phyloP scores from a whole-genome alignment of 2,888 invertebrate genomes.

The Endotricha flammealis region DNA sequence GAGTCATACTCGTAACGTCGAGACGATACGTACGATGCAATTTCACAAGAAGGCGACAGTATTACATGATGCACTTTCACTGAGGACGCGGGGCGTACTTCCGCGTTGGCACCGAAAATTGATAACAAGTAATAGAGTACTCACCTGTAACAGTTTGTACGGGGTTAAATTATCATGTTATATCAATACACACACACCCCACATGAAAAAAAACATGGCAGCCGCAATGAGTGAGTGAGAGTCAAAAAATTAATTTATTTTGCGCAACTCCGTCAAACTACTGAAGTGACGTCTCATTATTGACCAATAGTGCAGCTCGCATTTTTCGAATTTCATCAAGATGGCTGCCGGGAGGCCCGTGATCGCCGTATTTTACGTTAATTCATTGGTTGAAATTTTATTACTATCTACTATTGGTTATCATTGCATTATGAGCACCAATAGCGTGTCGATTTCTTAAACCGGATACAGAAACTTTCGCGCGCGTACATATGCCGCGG shows the following conservation, averaged over 20 bases:
- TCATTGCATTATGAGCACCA: conserved; percentile 30
- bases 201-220: conserved; percentile 89
- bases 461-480: conserved; percentile 38
- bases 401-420: conserved; percentile 35
- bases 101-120: conserved; percentile 45
- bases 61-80: conserved; percentile 79
- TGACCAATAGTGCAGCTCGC: conserved; percentile 53
- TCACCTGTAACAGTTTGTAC: conserved; percentile 66
- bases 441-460: conserved; percentile 25
- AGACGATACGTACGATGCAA: conserved; percentile 59
- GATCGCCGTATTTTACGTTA: conserved; percentile 34
- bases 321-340: conserved; percentile 52
- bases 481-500: conserved; percentile 38
- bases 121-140: conserved; percentile 40
- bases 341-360: conserved; percentile 51
- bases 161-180: conserved; percentile 72
- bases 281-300: conserved; percentile 58
- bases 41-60: conserved; percentile 73
- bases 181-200: conserved; percentile 79
- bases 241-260: conserved; percentile 59
- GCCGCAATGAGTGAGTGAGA: conserved; percentile 69
- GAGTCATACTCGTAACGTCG: conserved; percentile 47
- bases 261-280: conserved; percentile 74
- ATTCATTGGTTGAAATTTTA: conserved; percentile 50
- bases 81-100: conserved; percentile 53